Evolutionary conservation across 2,113 vertebrate species (phyloP).

Genomic region (Gnathonemus echidnorhynchus): DNA sequence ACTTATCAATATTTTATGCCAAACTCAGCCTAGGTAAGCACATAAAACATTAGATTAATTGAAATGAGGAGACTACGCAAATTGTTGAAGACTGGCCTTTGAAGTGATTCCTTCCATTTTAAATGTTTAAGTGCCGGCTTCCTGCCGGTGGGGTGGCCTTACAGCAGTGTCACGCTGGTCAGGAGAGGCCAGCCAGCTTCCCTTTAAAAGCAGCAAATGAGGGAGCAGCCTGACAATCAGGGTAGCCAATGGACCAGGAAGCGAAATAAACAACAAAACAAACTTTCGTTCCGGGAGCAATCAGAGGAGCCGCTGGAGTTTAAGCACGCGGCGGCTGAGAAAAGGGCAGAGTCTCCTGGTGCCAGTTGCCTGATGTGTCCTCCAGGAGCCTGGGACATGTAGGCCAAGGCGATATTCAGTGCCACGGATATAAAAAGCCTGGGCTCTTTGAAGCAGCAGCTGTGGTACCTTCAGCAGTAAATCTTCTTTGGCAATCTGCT

Average conservation of each 20-base stretch:
- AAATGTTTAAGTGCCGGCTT: conserved; percentile 52
- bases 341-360: not conserved
- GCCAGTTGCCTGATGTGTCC: not conserved
- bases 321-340: not conserved
- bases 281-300: not conserved
- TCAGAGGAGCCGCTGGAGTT: not conserved
- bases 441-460: conserved; percentile 59
- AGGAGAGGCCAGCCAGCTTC: not conserved
- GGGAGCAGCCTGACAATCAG: not conserved
- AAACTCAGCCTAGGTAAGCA: conserved; percentile 42
- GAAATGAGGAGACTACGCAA: conserved; percentile 38
- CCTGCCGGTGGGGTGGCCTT: not conserved
- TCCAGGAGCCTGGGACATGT: conserved; percentile 46
- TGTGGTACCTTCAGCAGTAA: conserved; percentile 57
- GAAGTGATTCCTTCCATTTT: conserved; percentile 50
- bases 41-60: conserved; percentile 46
- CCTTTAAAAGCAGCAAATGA: not conserved
- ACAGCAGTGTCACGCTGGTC: not conserved
- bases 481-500: conserved; percentile 62
- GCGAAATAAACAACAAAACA: not conserved
- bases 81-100: conserved; percentile 44
- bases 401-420: conserved; percentile 47
- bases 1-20: conserved; percentile 53
- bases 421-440: conserved; percentile 56
- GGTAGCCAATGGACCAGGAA: not conserved